phyloP scores from a whole-genome alignment of 2,797 vertebrate species.

The Vireo griseus region DNA sequence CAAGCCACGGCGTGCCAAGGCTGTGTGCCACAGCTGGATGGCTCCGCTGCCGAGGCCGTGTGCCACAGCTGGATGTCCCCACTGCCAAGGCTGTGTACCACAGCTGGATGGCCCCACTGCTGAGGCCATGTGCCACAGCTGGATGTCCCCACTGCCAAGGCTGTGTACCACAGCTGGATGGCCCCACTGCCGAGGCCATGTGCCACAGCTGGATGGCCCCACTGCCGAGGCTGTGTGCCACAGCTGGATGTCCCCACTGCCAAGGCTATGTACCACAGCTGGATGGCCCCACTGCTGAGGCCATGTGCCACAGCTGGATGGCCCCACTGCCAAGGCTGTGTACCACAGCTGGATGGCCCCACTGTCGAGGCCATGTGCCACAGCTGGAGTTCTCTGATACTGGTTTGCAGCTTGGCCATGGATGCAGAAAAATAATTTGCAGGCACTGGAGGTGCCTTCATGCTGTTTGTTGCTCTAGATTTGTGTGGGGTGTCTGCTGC shows the following conservation, averaged over 20 bases:
- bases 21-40: not conserved
- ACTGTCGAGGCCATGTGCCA: not conserved
- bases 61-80: too few species aligned
- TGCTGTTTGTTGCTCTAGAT: not conserved
- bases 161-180: too few species aligned
- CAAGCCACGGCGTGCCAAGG: fast-evolving
- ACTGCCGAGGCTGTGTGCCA: fast-evolving
- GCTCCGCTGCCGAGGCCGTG: fast-evolving
- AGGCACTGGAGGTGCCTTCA: not conserved
- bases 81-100: not conserved
- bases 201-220: not conserved
- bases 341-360: fast-evolving
- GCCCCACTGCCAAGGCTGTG: fast-evolving
- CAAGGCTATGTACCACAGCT: fast-evolving
- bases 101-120: not conserved
- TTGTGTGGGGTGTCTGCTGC: not conserved
- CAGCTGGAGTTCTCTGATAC: not conserved
- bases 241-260: not conserved
- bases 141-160: not conserved
- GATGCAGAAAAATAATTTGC: not conserved
- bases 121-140: fast-evolving
- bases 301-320: not conserved
- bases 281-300: fast-evolving
- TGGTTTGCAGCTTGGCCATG: not conserved
- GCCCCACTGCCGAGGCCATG: not conserved